Percentiles rank a stretch among this genome's conserved stretches.
Evolutionary conservation across 2,113 vertebrate genomes (phyloP).

Genomic region (Rousettus leschenaultii): DNA sequence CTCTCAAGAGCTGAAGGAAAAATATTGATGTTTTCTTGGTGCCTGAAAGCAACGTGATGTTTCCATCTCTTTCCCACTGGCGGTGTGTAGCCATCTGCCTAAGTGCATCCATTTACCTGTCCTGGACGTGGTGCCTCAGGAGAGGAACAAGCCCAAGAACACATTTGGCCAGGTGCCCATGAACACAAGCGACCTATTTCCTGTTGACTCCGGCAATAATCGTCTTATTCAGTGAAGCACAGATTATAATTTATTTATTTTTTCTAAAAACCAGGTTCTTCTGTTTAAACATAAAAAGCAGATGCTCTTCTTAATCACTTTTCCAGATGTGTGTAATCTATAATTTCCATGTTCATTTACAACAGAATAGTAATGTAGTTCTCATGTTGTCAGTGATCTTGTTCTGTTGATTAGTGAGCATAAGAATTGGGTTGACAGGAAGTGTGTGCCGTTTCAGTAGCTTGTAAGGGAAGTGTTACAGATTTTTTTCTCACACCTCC

Average conservation of each 20-base stretch:
- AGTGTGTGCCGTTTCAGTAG: background rate
- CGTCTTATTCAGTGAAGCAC: background rate
- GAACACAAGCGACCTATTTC: background rate
- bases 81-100: background rate
- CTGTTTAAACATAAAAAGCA: constrained; percentile 27
- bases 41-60: background rate
- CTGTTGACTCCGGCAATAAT: background rate
- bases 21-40: background rate
- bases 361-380: background rate
- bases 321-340: background rate
- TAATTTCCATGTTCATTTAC: background rate
- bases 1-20: background rate
- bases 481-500: background rate
- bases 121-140: background rate
- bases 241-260: constrained; percentile 19
- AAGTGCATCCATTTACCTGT: background rate
- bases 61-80: background rate
- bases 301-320: background rate
- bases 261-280: background rate
- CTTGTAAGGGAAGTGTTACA: background rate
- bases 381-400: background rate
- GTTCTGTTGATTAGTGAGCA: background rate
- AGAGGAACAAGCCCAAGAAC: background rate
- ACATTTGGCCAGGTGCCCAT: background rate
- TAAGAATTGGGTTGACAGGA: background rate